These are phyloP conservation scores for Acholoe squamosa DNA, from an alignment of 2,888 invertebrate genomes.

Conservation along the genomic window DNA sequence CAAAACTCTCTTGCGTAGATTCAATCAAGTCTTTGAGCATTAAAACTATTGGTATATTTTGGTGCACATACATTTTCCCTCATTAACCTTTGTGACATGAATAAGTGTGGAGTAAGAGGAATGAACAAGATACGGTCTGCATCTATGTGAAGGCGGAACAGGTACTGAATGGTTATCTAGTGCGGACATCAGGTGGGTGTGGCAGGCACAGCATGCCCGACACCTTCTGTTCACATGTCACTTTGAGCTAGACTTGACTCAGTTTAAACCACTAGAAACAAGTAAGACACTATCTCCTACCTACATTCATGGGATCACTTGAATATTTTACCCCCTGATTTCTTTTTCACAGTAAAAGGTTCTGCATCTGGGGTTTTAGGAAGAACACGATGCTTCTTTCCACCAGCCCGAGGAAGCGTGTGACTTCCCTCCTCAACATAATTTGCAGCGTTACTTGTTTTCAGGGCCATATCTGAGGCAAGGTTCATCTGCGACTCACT, in stretches of 20 bases:
- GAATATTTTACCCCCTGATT: conserved; percentile 54
- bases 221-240: not conserved
- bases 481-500: conserved; percentile 63
- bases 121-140: conserved; percentile 12
- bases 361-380: conserved; percentile 40
- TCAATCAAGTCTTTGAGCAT: no score
- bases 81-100: not conserved
- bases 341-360: conserved; percentile 62
- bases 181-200: not conserved
- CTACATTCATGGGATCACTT: conserved; percentile 16
- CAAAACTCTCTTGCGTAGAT: no score
- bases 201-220: not conserved
- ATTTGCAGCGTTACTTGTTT: conserved; percentile 58
- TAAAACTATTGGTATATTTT: no score
- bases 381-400: conserved; percentile 65
- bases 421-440: conserved; percentile 65
- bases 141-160: not conserved
- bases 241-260: not conserved
- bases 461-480: conserved; percentile 55
- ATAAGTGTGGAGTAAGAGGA: not conserved
- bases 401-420: conserved; percentile 68
- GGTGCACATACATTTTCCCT: no score
- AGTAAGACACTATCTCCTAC: conserved; percentile 17
- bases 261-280: not conserved
- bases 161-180: not conserved